phyloP scores from a whole-genome alignment of 1,140 invertebrate genomes.

The Reticulitermes speratus region DNA sequence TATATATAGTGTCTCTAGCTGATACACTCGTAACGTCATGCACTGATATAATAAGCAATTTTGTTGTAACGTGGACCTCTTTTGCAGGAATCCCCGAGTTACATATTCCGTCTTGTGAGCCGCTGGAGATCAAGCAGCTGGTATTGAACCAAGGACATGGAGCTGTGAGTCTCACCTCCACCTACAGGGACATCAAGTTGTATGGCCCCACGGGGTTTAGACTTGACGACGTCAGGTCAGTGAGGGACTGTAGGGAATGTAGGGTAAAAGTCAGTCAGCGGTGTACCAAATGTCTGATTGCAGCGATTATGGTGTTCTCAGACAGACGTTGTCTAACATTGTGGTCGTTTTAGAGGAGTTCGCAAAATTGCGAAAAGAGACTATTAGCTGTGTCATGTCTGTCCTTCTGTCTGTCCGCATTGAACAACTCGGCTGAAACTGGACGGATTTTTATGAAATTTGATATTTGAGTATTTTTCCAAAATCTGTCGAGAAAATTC shows the following conservation, averaged over 20 bases:
- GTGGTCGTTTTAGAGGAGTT: too few relatives aligned
- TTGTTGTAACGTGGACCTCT: neutral
- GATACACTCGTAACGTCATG: neutral
- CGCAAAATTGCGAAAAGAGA: too few relatives aligned
- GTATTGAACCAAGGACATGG: slow-evolving; percentile 59
- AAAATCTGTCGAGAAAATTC: too few relatives aligned
- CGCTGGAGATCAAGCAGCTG: slow-evolving; percentile 58
- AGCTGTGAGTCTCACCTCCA: slow-evolving; percentile 58
- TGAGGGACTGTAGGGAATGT: neutral
- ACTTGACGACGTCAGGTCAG: slow-evolving; percentile 49
- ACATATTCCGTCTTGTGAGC: slow-evolving; percentile 62
- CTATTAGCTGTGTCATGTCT: too few relatives aligned
- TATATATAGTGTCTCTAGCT: neutral
- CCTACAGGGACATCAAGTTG: slow-evolving; percentile 59
- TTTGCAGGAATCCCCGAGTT: slow-evolving; percentile 56
- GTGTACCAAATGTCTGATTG: too few relatives aligned
- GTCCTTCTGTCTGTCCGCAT: too few relatives aligned
- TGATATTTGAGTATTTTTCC: too few relatives aligned
- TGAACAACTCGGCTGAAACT: too few relatives aligned
- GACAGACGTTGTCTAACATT: too few relatives aligned
- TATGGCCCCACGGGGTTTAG: slow-evolving; percentile 57
- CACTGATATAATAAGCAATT: neutral
- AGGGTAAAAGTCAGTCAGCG: too few relatives aligned
- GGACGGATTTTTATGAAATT: too few relatives aligned
- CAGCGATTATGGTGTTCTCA: too few relatives aligned